phyloP scores from a whole-genome alignment of 2,797 vertebrate genomes.

The Smutsia temminckii region DNA sequence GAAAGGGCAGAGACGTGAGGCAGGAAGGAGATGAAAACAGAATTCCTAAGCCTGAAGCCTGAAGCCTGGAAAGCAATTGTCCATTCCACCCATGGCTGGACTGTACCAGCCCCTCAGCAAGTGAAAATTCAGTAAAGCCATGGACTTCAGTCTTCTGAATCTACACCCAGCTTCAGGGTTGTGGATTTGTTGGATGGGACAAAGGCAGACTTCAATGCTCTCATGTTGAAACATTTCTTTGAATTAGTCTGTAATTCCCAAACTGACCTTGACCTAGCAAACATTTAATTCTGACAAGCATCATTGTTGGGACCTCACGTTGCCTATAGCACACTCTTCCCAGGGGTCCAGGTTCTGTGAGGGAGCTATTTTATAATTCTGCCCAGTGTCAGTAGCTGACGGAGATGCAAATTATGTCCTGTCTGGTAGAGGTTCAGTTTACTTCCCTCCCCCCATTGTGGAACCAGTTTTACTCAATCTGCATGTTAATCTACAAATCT shows the following conservation, averaged over 20 bases:
- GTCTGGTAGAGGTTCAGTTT: not conserved
- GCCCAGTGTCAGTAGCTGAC: not conserved
- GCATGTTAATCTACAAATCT: not conserved
- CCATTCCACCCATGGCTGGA: not conserved
- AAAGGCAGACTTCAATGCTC: not conserved
- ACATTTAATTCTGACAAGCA: not conserved
- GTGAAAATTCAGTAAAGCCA: not conserved
- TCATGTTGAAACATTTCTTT: not conserved
- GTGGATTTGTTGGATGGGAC: not conserved
- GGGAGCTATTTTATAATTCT: not conserved
- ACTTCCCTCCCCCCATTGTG: not conserved
- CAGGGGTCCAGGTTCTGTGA: not conserved
- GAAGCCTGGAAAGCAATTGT: not conserved
- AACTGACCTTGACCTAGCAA: not conserved
- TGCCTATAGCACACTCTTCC: not conserved
- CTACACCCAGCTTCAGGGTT: not conserved
- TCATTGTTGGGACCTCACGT: not conserved
- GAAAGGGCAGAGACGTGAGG: not conserved
- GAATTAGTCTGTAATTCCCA: not conserved
- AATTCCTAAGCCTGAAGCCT: not conserved
- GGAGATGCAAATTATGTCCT: not conserved
- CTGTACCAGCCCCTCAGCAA: not conserved
- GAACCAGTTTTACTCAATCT: not conserved
- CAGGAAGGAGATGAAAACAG: not conserved
- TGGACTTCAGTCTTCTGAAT: not conserved